Evolutionary conservation across 1,140 invertebrate genomes (phyloP).

Genomic region (Thereuonema tuberculata): DNA sequence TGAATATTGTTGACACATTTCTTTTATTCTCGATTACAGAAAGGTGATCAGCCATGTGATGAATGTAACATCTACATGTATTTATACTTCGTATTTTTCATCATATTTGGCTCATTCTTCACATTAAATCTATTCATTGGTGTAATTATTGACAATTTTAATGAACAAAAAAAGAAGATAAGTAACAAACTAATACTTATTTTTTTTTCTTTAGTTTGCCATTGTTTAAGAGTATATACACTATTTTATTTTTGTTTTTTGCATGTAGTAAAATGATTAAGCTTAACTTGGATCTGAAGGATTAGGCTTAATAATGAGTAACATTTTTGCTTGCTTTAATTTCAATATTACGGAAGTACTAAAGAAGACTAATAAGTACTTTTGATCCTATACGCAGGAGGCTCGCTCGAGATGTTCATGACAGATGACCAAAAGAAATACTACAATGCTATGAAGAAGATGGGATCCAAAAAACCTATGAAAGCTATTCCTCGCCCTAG

Average conservation of each 20-base stretch:
- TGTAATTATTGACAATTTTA: slow-evolving; percentile 97
- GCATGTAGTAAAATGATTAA: too few species aligned
- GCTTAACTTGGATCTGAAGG: too few species aligned
- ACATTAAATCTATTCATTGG: slow-evolving; percentile 95
- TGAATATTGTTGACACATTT: too few species aligned
- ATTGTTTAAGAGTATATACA: not conserved
- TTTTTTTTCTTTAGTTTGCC: not conserved
- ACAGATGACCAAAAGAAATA: slow-evolving; percentile 99
- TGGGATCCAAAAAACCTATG: slow-evolving; percentile 93
- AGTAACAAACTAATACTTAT: too few species aligned
- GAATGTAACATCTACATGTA: slow-evolving; percentile 96
- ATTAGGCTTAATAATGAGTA: too few species aligned
- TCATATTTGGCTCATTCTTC: slow-evolving; percentile 95
- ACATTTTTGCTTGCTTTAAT: too few species aligned
- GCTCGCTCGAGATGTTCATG: slow-evolving; percentile 98
- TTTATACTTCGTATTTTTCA: slow-evolving; percentile 95
- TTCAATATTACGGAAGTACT: too few species aligned
- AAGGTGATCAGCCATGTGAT: slow-evolving; percentile 69
- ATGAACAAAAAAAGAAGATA: slow-evolving; percentile 95
- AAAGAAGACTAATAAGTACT: too few species aligned
- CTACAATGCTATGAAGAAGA: slow-evolving; percentile 99
- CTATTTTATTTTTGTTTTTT: slow-evolving; percentile 19
- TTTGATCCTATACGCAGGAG: slow-evolving; percentile 71
- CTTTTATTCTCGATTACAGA: too few species aligned
- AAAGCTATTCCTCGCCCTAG: slow-evolving; percentile 94